Evolutionary conservation across 1,140 invertebrate genomes (phyloP).

Genomic region (Vollenhovia emeryi): DNA sequence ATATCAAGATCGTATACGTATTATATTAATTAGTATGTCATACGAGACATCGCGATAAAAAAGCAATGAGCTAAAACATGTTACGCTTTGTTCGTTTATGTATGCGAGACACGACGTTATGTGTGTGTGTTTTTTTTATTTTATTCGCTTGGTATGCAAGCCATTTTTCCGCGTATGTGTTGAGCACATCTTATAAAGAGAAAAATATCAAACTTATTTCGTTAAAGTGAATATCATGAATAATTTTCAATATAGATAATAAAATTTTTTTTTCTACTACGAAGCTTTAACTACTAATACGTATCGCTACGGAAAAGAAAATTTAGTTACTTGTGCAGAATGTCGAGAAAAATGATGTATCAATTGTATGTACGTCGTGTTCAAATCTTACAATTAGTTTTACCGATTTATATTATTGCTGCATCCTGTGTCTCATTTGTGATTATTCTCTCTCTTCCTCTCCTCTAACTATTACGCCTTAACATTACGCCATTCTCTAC

Average conservation of each 20-base stretch:
- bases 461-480: background rate
- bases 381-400: background rate
- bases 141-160: constrained; percentile 38
- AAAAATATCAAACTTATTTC: constrained; percentile 20
- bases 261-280: background rate
- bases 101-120: constrained; percentile 22
- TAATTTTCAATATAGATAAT: background rate
- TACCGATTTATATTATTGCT: background rate
- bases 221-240: background rate
- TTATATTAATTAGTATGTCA: constrained; percentile 30
- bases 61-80: constrained; percentile 15
- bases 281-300: background rate
- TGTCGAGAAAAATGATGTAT: background rate
- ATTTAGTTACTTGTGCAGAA: background rate
- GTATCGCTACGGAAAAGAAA: no score
- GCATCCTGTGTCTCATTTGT: background rate
- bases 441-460: background rate
- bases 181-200: background rate
- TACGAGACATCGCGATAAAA: constrained; percentile 22
- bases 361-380: background rate
- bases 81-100: constrained; percentile 14
- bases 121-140: background rate
- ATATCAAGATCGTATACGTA: background rate
- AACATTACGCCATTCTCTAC: constrained; percentile 15
- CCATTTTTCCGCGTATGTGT: constrained; percentile 3